phyloP scores from a whole-genome alignment of 2,113 vertebrate genomes.

The Zosterops lateralis region DNA sequence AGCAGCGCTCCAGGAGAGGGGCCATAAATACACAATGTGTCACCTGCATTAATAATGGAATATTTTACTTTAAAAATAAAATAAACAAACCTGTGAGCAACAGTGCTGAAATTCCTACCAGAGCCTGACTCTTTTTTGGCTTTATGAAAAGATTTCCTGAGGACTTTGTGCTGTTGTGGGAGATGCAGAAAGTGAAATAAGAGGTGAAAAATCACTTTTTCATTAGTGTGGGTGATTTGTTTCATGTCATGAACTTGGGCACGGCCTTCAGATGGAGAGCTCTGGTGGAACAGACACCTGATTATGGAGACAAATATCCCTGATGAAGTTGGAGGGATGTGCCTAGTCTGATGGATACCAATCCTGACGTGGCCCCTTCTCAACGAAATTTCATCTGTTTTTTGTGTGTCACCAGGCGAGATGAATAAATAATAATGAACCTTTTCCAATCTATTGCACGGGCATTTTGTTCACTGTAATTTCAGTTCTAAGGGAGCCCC shows the following conservation, averaged over 20 bases:
- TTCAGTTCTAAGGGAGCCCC: conserved; percentile 23
- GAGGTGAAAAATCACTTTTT: neutral
- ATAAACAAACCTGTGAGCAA: neutral
- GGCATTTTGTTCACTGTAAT: conserved; percentile 30
- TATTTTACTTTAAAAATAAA: neutral
- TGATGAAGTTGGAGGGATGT: neutral
- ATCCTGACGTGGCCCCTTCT: conserved; percentile 1
- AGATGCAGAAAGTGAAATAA: neutral
- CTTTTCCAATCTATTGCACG: conserved; percentile 14
- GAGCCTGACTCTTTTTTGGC: neutral
- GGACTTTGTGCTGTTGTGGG: neutral
- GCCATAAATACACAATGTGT: neutral
- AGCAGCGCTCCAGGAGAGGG: neutral
- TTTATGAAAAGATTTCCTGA: neutral
- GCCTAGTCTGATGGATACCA: conserved; percentile 16
- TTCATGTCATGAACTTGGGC: conserved; percentile 15
- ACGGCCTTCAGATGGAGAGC: conserved; percentile 18
- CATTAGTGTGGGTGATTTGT: neutral
- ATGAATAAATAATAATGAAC: conserved; percentile 62
- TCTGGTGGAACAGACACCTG: conserved; percentile 10
- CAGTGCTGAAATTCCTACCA: neutral
- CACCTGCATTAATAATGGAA: neutral
- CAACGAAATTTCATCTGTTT: conserved; percentile 8
- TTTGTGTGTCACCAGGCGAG: neutral
- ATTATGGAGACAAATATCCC: conserved; percentile 44